Conservation (phyloP, 1,140 invertebrate genomes). For the Helicorthomorpha holstii region DNA sequence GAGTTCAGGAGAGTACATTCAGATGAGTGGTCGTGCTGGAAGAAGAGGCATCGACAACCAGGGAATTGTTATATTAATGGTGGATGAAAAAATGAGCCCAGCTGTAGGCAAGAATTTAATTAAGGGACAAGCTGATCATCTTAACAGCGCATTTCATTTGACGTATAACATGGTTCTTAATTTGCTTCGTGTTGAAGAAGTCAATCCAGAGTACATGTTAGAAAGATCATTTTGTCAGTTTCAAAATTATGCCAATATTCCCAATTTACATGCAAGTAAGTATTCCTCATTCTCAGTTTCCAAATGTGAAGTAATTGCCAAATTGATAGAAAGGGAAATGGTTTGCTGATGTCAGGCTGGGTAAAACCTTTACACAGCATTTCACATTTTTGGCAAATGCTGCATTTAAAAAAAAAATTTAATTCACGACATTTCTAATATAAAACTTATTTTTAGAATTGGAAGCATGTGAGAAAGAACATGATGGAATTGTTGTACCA, state of each 20-base stretch:
- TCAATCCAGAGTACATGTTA: slow-evolving; percentile 99
- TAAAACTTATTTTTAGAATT: slow-evolving; percentile 47
- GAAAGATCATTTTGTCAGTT: slow-evolving; percentile 98
- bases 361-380: too few species aligned
- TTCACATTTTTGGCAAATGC: too few species aligned
- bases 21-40: slow-evolving; percentile 98
- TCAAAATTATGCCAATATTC: slow-evolving; percentile 92
- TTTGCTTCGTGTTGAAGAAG: slow-evolving; percentile 83
- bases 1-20: slow-evolving; percentile 95
- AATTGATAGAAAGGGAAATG: too few species aligned
- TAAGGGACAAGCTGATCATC: slow-evolving; percentile 78
- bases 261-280: slow-evolving; percentile 67
- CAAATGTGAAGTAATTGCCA: background rate
- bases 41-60: slow-evolving; percentile 92
- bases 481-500: slow-evolving; percentile 40
- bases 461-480: slow-evolving; percentile 45
- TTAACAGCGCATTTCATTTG: slow-evolving; percentile 97
- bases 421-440: too few species aligned
- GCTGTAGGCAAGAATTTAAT: slow-evolving; percentile 66
- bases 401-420: too few species aligned
- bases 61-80: slow-evolving; percentile 96
- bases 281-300: slow-evolving; percentile 12
- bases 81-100: slow-evolving; percentile 90
- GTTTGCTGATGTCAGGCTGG: too few species aligned
- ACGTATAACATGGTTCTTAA: slow-evolving; percentile 99